Percentiles rank a stretch among this genome's conserved stretches.
phyloP scores from a whole-genome alignment of 2,797 vertebrate species.

The Notamacropus eugenii region DNA sequence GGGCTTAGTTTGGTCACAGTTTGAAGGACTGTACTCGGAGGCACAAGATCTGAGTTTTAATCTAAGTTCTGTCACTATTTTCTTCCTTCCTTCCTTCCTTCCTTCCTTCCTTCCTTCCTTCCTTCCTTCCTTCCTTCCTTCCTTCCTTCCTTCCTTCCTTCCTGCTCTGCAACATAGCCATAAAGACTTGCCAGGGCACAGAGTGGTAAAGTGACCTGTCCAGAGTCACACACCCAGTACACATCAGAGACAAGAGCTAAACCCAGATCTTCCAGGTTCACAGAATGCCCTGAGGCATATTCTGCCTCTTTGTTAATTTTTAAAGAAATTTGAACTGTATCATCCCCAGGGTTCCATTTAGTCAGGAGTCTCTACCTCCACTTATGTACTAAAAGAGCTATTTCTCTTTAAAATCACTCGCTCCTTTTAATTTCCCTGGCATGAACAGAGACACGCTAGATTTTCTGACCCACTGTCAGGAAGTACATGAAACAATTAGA shows the following conservation, averaged over 20 bases:
- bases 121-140: not conserved
- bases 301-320: too few species aligned
- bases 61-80: not conserved
- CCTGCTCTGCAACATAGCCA: too few species aligned
- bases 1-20: too few species aligned
- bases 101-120: fast-evolving
- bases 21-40: too few species aligned
- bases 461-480: not conserved
- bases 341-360: not conserved
- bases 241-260: not conserved
- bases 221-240: not conserved
- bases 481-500: not conserved
- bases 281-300: too few species aligned
- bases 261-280: not conserved
- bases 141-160: not conserved
- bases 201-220: too few species aligned
- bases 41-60: too few species aligned
- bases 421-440: not conserved
- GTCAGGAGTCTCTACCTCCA: not conserved
- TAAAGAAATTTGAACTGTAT: not conserved
- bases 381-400: not conserved
- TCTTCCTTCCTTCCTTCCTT: not conserved
- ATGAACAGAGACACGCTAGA: not conserved
- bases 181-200: too few species aligned
- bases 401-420: not conserved